Base-by-base conservation (phyloP, 2,797 vertebrate genomes). In the Salmo trutta region DNA sequence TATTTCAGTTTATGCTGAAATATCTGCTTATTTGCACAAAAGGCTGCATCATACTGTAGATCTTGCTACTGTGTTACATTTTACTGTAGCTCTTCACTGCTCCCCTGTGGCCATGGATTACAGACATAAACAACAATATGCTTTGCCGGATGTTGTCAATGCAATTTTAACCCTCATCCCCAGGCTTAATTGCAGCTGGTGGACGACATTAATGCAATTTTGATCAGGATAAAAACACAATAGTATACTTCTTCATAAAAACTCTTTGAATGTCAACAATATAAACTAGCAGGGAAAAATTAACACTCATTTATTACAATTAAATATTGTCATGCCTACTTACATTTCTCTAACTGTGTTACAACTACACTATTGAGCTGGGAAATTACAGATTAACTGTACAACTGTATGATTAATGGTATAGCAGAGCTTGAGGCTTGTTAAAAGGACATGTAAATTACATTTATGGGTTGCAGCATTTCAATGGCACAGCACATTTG, bases 41-140 rank as follows among this genome's bases (percentile, higher is more conserved):
- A 24, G 4, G n/a, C 12, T 47, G 6, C 47, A 52, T 24, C 17
- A 71, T 12, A 53, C n/a, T 71, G 5, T 33, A 62, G 1, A 16
- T 36, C n/a, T 36, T 15, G 7, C 3, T 24, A 4, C 6, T 70
- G n/a, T 29, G 66, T 19, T 15, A 53, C 2, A 67, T 75, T 67
- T 16, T 53, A 64, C n/a, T 17, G 21, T 29, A 74, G 73, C 73
- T 78, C 78, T 78, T 62, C 54, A 52, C 75, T 79, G 75, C 75
- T 74, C 81, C 74, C 82, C 72, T 79, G 82, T 83, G 82, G 81
- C 71, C 59, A 47, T 4, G 36, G 4, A 62, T 62, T 19, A 68
- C 64, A 66, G 27, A 27, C 31, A n/a, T 31, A 36, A 67, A 15
- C 5, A 16, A 31, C 16, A 67, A 5, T 5, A 67, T 7, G 24